A percentile compares a stretch with the other conserved stretches of the same genome.
Evolutionary conservation across 1,140 invertebrate species (phyloP).

Genomic region (Globodera rostochiensis): DNA sequence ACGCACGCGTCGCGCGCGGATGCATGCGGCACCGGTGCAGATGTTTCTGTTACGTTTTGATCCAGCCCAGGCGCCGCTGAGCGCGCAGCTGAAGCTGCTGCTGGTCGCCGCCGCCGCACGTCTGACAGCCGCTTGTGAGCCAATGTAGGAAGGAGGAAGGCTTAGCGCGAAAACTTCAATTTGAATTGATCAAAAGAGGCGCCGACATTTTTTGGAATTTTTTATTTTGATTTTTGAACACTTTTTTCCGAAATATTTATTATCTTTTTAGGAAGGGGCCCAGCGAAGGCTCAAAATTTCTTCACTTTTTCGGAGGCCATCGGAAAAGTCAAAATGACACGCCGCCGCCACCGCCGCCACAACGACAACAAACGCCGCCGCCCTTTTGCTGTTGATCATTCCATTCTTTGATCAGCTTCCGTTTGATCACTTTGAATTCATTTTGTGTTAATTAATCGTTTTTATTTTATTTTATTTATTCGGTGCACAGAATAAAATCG

Average conservation of each 20-base stretch:
- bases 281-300: neutral
- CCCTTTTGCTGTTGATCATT: neutral
- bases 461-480: conserved; percentile 1
- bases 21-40: neutral
- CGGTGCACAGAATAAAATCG: neutral
- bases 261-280: too few species aligned
- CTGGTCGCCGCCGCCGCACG: conserved; percentile 25
- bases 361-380: neutral
- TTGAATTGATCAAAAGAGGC: too few species aligned
- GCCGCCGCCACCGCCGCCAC: neutral
- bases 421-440: neutral
- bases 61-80: neutral
- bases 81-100: conserved; percentile 21
- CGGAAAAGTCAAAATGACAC: neutral
- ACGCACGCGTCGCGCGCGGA: neutral
- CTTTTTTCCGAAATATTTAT: too few species aligned
- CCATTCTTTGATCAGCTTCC: neutral
- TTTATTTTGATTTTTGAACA: too few species aligned
- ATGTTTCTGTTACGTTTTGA: conserved; percentile 4
- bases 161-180: too few species aligned
- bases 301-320: neutral
- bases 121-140: conserved; percentile 10
- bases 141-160: neutral
- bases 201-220: neutral
- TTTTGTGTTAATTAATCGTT: neutral